Evolutionary conservation across 2,888 invertebrate genomes (phyloP).

Genomic region (Rotaria macrura): DNA sequence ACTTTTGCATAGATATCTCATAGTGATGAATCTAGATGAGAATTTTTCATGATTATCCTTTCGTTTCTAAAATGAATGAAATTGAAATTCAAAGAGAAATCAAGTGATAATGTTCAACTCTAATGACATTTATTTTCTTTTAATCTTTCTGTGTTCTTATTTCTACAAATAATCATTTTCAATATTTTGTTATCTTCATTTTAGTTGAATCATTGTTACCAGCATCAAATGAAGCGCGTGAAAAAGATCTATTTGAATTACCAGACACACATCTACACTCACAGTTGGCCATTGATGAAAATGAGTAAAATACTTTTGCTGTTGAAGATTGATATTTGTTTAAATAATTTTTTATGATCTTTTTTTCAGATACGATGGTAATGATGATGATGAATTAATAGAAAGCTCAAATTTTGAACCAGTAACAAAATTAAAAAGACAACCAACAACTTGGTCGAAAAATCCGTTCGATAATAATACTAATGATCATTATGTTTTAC

Average conservation of each 20-base stretch:
- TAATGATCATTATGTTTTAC: conserved; percentile 24
- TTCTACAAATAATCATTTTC: too few relatives aligned
- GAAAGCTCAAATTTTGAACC: background rate
- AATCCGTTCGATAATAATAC: background rate
- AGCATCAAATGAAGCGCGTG: background rate
- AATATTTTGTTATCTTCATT: background rate
- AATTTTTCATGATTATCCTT: too few relatives aligned
- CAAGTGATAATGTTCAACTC: too few relatives aligned
- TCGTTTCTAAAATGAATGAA: too few relatives aligned
- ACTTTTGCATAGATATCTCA: too few relatives aligned
- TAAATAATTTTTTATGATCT: background rate
- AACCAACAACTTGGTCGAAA: background rate
- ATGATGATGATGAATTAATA: background rate
- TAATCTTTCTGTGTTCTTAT: too few relatives aligned
- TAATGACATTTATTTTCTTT: too few relatives aligned
- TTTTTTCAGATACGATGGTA: background rate
- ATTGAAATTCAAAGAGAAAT: too few relatives aligned
- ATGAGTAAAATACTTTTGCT: too few relatives aligned
- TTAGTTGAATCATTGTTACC: background rate
- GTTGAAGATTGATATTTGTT: background rate
- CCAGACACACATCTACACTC: background rate
- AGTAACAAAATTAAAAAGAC: background rate
- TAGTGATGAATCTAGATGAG: too few relatives aligned
- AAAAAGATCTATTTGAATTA: conserved; percentile 6
- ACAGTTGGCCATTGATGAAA: background rate